Conservation (phyloP, 2,113 vertebrate genomes). For the Podilymbus podiceps region DNA sequence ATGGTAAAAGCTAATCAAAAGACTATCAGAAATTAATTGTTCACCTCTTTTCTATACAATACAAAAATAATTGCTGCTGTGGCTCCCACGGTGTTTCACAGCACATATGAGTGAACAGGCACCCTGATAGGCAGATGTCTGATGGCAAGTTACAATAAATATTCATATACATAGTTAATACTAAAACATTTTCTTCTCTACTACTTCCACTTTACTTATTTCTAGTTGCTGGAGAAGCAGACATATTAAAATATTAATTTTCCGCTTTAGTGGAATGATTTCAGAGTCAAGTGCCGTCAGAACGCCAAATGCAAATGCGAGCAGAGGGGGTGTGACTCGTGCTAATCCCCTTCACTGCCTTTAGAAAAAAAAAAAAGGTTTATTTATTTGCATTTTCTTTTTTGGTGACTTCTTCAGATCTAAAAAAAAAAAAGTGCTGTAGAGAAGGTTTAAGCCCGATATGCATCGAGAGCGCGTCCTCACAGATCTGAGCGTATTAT, state of each 20-base stretch:
- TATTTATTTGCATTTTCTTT: slow-evolving; percentile 56
- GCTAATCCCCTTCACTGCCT: slow-evolving; percentile 65
- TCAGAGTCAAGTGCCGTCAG: slow-evolving; percentile 73
- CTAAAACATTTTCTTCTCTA: slow-evolving; percentile 59
- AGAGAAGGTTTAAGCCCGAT: not conserved
- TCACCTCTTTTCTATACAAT: not conserved
- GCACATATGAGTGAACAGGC: not conserved
- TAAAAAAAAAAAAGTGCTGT: not conserved
- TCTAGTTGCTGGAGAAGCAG: slow-evolving; percentile 71
- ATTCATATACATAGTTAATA: slow-evolving; percentile 65
- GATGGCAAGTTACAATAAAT: slow-evolving; percentile 54
- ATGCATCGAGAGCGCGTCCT: fast-evolving
- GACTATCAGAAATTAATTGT: not conserved
- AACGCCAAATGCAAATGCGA: slow-evolving; percentile 67
- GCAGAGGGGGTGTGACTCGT: slow-evolving; percentile 60
- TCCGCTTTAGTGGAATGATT: slow-evolving; percentile 84
- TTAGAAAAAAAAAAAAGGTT: not conserved
- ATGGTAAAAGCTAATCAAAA: not conserved
- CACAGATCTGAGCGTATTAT: not conserved
- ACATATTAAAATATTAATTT: slow-evolving; percentile 86
- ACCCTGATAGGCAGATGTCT: not conserved
- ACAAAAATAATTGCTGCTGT: not conserved
- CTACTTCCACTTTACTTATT: slow-evolving; percentile 70
- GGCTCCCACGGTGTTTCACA: not conserved
- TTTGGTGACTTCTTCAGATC: not conserved